Evolutionary conservation across 2,113 vertebrate species (phyloP), one percentile per base, ranked within the genome.

Genomic region (Dasyornis broadbenti): DNA sequence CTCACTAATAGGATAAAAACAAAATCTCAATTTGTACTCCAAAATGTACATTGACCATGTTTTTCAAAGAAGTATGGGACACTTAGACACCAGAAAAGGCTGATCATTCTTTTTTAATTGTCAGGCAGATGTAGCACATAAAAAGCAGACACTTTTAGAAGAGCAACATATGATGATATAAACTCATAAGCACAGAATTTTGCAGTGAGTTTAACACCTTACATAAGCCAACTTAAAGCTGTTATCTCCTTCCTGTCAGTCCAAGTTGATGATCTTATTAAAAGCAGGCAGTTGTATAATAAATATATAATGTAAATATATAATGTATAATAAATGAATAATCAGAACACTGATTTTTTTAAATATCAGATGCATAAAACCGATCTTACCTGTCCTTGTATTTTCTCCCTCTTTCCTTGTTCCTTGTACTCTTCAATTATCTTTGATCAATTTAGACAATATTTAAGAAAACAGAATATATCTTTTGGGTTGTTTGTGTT

Each of bases 91-190:
- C 24, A 68, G n/a, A 76, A 82, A 45, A 61, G 24, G 11, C 17
- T 53, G 39, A 40, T 47, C 40, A 61, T 61, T 53, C 33, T 47
- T 61, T 68, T 53, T 31, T 20, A 82, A 60, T 15, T 61, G 39
- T 54, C 40, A 40, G n/a, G n/a, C 20, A 68, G 53, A 68, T 30
- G 7, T 12, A 54, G 14, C 6, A 68, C 11, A 33, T 22, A 40
- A 61, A 89, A 69, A 76, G 11, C 26, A 89, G 28, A n/a, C 16
- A 40, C 8, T 35, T 75, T 24, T 35, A 35, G 17, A 60, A 68
- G 30, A 53, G 11, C 24, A 60, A 40, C 0, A 0, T 26, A 47
- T 68, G 24, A 60, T 68, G 16, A 45, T 44, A 39, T 4, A n/a
- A 15, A 68, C 47, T 82, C n/a, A 54, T 35, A 61, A 54, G 26